Base-by-base conservation (phyloP, 2,888 invertebrate genomes). In the Coelinius sp. region DNA sequence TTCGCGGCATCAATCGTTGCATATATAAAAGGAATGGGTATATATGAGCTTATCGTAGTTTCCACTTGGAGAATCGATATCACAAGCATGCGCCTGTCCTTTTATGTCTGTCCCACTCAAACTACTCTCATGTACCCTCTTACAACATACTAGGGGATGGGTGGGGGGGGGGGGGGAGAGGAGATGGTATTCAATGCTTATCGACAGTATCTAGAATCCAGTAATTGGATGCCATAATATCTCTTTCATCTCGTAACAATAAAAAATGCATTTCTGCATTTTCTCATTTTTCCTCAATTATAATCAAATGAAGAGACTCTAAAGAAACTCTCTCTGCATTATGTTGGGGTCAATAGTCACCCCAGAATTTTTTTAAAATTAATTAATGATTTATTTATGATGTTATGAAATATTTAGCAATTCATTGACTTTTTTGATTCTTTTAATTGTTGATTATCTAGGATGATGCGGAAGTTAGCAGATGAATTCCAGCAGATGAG, bases 61-160 rank as follows among this genome's bases (percentile, higher is more conserved):
- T 68, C 66, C 65, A 71, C 63, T 74, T 74, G 49, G 73, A 69
- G 75, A 70, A 77, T 77, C 77, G 75, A 77, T 76, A 77, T 74
- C 71, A 75, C 70, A 77, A 77, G 77, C 75, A 76, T 77, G 73
- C 77, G 75, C 77, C 59, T 72, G 72, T 76, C 59, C 59, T 59
- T 59, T 59, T 59, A 59, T 59, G 59, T 59, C 59, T 59, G 59
- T 59, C 59, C 31, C 59, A 35, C 59, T 59, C 59, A 59, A 59
- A 59, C 35, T 38, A 38, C 52, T 67, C 67, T 71, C 38, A 66
- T 52, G 67, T 63, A 31, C 41, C 59, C 64, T 49, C 38, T 59
- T 46, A 59, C 59, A 59, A 59, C 59, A 35, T 17, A 17, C 14
- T n/a, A 8, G 31, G 31, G 31, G 8, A 31, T 4, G 31, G 31